Conservation (phyloP, 2,888 invertebrate genomes). For the Anoplius nigerrimus region DNA sequence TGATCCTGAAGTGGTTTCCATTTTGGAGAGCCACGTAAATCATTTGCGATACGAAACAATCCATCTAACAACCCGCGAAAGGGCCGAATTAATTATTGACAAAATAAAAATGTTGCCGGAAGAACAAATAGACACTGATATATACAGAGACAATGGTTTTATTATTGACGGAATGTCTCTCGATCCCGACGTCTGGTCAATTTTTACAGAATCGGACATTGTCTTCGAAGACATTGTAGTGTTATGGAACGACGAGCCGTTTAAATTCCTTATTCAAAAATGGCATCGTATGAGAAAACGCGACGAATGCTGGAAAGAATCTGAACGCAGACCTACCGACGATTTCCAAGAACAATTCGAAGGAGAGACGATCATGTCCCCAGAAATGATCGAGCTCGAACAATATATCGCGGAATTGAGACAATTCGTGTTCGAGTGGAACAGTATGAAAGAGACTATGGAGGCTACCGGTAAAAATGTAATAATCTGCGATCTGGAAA, state of each 20-base stretch:
- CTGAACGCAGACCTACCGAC: background rate
- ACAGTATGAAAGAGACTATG: conserved; percentile 55
- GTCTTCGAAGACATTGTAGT: conserved; percentile 78
- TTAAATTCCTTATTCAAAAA: conserved; percentile 70
- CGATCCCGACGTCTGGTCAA: conserved; percentile 76
- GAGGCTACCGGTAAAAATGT: conserved; percentile 49
- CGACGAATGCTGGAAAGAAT: background rate
- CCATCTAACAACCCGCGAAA: conserved; percentile 74
- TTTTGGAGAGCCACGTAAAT: conserved; percentile 75
- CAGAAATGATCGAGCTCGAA: background rate
- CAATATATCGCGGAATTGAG: conserved; percentile 32
- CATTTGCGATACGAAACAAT: conserved; percentile 75
- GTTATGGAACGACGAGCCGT: conserved; percentile 76
- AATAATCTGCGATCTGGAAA: conserved; percentile 55
- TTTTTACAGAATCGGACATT: conserved; percentile 73
- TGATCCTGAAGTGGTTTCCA: conserved; percentile 62
- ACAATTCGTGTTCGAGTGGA: conserved; percentile 41
- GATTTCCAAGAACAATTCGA: background rate
- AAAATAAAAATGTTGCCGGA: conserved; percentile 68
- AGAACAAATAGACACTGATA: conserved; percentile 54
- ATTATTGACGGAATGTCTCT: conserved; percentile 80
- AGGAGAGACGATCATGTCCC: conserved; percentile 2
- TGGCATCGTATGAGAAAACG: conserved; percentile 31
- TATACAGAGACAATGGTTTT: conserved; percentile 76
- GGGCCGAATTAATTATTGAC: conserved; percentile 73